Conservation (phyloP, 1,140 invertebrate species). For the Zaprionus lachaisei region DNA sequence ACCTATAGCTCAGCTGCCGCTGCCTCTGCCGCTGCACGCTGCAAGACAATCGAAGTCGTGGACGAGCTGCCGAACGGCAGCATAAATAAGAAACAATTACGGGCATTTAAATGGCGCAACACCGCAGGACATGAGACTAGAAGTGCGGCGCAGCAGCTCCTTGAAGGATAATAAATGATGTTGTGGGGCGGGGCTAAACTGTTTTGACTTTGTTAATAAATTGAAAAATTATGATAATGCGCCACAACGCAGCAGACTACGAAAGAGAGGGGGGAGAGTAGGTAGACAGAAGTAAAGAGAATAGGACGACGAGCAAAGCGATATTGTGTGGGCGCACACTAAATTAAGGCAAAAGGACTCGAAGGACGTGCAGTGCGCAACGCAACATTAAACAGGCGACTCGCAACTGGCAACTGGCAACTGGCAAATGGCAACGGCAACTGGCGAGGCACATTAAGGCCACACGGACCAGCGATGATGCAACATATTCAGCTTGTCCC, state of each 20-base stretch:
- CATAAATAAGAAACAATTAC: slow-evolving; percentile 82
- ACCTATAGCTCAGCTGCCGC: neutral
- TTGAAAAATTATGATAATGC: slow-evolving; percentile 82
- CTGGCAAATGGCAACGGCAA: slow-evolving; percentile 50
- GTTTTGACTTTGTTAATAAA: slow-evolving; percentile 83
- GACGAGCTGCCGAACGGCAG: slow-evolving; percentile 46
- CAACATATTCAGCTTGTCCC: slow-evolving; percentile 70
- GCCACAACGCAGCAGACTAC: slow-evolving; percentile 6
- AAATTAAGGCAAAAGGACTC: slow-evolving; percentile 69
- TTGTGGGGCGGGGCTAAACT: slow-evolving; percentile 60
- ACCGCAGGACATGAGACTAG: slow-evolving; percentile 62
- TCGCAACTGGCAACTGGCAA: slow-evolving; percentile 54
- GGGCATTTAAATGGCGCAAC: slow-evolving; percentile 68
- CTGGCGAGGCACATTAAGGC: slow-evolving; percentile 71
- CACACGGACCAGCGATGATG: slow-evolving; percentile 71
- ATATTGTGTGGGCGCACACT: slow-evolving; percentile 68
- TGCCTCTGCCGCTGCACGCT: no score
- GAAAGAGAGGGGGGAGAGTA: slow-evolving; percentile 16
- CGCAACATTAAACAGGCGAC: slow-evolving; percentile 81
- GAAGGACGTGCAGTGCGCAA: slow-evolving; percentile 73
- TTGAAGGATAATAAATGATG: slow-evolving; percentile 73
- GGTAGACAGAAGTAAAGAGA: slow-evolving; percentile 12
- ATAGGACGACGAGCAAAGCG: slow-evolving; percentile 6
- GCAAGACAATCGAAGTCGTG: neutral
- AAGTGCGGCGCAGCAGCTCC: slow-evolving; percentile 31